Evolutionary conservation across 2,888 invertebrate species (phyloP).

Genomic region (Drosophila maculinotata): DNA sequence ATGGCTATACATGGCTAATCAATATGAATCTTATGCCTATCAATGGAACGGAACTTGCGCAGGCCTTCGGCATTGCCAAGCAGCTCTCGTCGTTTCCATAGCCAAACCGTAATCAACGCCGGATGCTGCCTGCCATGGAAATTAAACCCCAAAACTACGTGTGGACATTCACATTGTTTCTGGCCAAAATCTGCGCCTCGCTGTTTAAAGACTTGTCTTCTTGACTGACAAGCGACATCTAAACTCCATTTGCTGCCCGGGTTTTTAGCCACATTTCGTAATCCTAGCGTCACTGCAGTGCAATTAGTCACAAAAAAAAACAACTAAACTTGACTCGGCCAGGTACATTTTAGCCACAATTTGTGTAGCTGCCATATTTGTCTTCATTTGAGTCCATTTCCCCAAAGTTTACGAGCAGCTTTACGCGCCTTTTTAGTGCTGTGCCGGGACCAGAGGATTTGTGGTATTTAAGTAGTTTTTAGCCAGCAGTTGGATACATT

Average conservation of each 20-base stretch:
- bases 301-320: constrained; percentile 9
- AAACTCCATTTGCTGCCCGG: constrained; percentile 35
- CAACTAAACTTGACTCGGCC: constrained; percentile 28
- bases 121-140: constrained; percentile 64
- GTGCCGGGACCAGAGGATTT: constrained; percentile 38
- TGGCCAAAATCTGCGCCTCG: background rate
- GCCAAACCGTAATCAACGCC: constrained; percentile 64
- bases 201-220: constrained; percentile 30
- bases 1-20: constrained; percentile 65
- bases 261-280: constrained; percentile 10
- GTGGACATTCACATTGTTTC: background rate
- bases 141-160: constrained; percentile 52
- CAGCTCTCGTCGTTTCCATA: constrained; percentile 23
- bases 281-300: constrained; percentile 34
- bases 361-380: constrained; percentile 56
- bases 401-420: constrained; percentile 26
- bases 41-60: constrained; percentile 36
- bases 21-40: constrained; percentile 66
- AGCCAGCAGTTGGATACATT: constrained; percentile 27
- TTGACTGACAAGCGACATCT: constrained; percentile 24
- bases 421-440: constrained; percentile 32
- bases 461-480: constrained; percentile 71
- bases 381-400: constrained; percentile 57
- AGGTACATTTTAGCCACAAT: constrained; percentile 55
- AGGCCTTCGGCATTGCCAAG: constrained; percentile 20